Conservation (phyloP, 1,140 invertebrate species). For the Potamilus streckersoni region DNA sequence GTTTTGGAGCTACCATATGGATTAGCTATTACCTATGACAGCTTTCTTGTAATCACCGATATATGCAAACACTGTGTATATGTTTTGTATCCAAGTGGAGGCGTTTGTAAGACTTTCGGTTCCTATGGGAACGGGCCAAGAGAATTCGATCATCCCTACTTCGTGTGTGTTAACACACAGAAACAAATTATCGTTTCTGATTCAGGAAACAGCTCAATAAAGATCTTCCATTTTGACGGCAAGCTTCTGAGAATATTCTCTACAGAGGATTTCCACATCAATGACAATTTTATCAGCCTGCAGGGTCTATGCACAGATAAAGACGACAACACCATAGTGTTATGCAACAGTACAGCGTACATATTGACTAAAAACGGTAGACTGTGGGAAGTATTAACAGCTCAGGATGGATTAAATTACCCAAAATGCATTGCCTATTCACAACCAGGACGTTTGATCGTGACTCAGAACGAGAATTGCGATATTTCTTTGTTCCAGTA, state of each 20-base stretch:
- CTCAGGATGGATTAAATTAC: slow-evolving; percentile 54
- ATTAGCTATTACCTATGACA: slow-evolving; percentile 47
- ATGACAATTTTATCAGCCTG: slow-evolving; percentile 49
- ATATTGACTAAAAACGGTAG: slow-evolving; percentile 61
- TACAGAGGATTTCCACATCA: slow-evolving; percentile 49
- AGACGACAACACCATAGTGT: slow-evolving; percentile 59
- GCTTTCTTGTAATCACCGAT: slow-evolving; percentile 53
- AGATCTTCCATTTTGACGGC: slow-evolving; percentile 62
- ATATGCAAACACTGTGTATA: slow-evolving; percentile 59
- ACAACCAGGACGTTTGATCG: slow-evolving; percentile 47
- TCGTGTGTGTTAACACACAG: slow-evolving; percentile 55
- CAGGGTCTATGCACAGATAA: slow-evolving; percentile 57
- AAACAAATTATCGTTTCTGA: slow-evolving; percentile 64
- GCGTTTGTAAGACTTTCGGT: slow-evolving; percentile 49
- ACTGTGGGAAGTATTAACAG: slow-evolving; percentile 59
- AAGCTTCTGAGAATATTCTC: slow-evolving; percentile 51
- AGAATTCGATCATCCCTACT: slow-evolving; percentile 63
- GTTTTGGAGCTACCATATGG: slow-evolving; percentile 58
- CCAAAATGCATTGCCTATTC: slow-evolving; percentile 57
- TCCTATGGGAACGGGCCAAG: slow-evolving; percentile 51
- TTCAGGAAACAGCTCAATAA: slow-evolving; percentile 60
- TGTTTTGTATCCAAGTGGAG: slow-evolving; percentile 48
- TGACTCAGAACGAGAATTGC: slow-evolving; percentile 54
- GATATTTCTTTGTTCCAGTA: slow-evolving; percentile 58
- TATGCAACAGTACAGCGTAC: slow-evolving; percentile 58